These are phyloP conservation scores for Heliconius sara DNA, from an alignment of 2,888 invertebrate genomes.

Conservation along the genomic window DNA sequence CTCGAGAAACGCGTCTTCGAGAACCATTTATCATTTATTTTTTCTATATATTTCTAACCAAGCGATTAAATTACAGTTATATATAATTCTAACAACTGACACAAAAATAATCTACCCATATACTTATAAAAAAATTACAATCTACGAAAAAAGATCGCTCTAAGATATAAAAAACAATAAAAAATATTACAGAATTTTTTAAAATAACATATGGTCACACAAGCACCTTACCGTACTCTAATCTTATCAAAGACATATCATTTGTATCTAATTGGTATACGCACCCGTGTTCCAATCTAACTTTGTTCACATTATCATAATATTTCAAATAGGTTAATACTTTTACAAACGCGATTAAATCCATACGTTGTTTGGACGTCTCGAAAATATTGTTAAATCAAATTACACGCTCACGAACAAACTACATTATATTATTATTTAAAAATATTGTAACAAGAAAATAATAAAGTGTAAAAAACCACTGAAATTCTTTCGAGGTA, in stretches of 20 bases:
- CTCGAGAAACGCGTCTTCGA: not conserved
- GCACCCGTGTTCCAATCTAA: constrained; percentile 58
- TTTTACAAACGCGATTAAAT: constrained; percentile 48
- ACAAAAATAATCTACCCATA: not conserved
- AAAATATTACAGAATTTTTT: not conserved
- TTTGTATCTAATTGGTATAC: constrained; percentile 68
- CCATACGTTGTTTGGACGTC: constrained; percentile 17
- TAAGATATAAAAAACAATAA: not conserved
- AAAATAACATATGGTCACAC: not conserved
- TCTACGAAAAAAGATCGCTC: too few relatives aligned
- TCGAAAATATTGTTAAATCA: constrained; percentile 18
- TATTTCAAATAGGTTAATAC: constrained; percentile 56
- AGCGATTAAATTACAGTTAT: not conserved
- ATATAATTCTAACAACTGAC: not conserved
- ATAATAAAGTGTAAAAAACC: constrained; percentile 13
- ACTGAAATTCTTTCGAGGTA: not conserved
- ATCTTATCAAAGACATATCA: constrained; percentile 46
- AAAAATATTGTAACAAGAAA: constrained; percentile 1
- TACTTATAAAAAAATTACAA: too few relatives aligned
- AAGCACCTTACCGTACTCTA: constrained; percentile 13
- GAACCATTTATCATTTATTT: too few relatives aligned
- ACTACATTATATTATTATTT: not conserved
- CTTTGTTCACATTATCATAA: constrained; percentile 59
- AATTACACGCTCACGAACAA: not conserved
- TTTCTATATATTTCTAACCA: not conserved